phyloP scores from a whole-genome alignment of 1,140 invertebrate genomes.

The Venustaconcha ellipsiformis region DNA sequence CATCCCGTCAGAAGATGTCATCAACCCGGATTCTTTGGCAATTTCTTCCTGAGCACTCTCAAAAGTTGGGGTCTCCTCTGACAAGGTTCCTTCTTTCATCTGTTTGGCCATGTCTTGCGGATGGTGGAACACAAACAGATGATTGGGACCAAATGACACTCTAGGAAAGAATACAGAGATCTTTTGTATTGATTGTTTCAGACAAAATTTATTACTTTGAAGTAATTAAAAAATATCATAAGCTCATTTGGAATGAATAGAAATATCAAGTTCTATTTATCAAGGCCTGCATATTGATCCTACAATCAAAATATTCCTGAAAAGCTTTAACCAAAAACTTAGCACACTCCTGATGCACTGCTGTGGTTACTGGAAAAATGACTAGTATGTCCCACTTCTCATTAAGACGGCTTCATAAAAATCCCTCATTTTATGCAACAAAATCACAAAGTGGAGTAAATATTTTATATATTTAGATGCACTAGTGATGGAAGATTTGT shows the following conservation, averaged over 20 bases:
- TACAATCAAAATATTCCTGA: too few species aligned
- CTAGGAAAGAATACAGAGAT: conserved; percentile 50
- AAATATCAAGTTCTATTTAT: neutral
- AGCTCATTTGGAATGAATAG: neutral
- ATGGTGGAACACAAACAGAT: conserved; percentile 75
- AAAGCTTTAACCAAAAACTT: too few species aligned
- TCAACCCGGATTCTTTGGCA: conserved; percentile 73
- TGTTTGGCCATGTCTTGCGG: conserved; percentile 69
- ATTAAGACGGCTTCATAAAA: too few species aligned
- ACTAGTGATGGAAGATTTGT: too few species aligned
- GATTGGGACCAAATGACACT: conserved; percentile 75
- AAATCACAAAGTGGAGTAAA: too few species aligned
- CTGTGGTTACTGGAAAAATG: too few species aligned
- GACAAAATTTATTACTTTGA: neutral
- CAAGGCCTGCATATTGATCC: neutral
- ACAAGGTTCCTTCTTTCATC: conserved; percentile 61
- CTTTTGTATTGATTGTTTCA: neutral
- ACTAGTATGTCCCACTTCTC: too few species aligned
- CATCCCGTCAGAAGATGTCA: conserved; percentile 40
- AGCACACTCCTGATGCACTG: too few species aligned
- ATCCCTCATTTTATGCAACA: too few species aligned
- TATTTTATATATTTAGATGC: too few species aligned
- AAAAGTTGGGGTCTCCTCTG: conserved; percentile 56
- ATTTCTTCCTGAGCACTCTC: conserved; percentile 75
- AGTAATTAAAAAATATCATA: neutral